Percentiles rank a stretch among this genome's conserved stretches.
These are phyloP conservation scores for Turnix velox DNA, from an alignment of 2,113 vertebrate species.

Conservation along the genomic window DNA sequence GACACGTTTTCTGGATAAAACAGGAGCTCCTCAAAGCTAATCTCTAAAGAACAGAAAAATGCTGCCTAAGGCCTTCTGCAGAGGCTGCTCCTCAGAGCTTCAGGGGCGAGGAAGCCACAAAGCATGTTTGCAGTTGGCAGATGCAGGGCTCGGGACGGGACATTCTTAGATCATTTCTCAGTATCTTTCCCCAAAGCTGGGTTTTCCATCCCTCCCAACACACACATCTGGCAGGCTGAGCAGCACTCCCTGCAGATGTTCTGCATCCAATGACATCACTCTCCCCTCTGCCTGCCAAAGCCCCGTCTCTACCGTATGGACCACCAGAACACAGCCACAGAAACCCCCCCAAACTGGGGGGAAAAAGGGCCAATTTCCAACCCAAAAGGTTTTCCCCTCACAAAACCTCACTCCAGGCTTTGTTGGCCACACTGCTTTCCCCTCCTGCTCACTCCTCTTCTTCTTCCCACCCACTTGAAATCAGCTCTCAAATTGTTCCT, in stretches of 20 bases:
- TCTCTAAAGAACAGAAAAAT: constrained; percentile 16
- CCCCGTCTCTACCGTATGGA: constrained; percentile 55
- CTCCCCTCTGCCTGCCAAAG: constrained; percentile 55
- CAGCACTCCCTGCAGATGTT: constrained; percentile 59
- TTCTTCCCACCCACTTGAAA: not conserved
- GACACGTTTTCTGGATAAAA: constrained; percentile 2
- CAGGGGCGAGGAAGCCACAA: constrained; percentile 12
- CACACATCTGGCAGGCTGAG: constrained; percentile 65
- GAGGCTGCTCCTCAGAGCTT: not conserved
- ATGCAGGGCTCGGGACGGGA: constrained; percentile 35
- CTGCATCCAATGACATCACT: constrained; percentile 74
- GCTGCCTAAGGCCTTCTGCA: constrained; percentile 41
- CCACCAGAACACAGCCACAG: constrained; percentile 73
- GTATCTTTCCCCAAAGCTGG: constrained; percentile 46
- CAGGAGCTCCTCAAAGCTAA: constrained; percentile 20
- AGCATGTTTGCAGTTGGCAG: constrained; percentile 25
- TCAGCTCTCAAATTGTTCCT: not conserved
- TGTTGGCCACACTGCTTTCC: not conserved
- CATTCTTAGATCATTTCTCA: constrained; percentile 55
- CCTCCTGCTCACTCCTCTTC: not conserved
- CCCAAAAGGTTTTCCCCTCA: constrained; percentile 42
- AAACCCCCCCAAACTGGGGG: constrained; percentile 44
- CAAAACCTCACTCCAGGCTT: constrained; percentile 47
- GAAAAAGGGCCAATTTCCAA: constrained; percentile 30
- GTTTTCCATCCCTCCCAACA: constrained; percentile 67